Percentiles rank a stretch among this genome's conserved stretches.
Evolutionary conservation across 1,140 invertebrate genomes (phyloP).

Genomic region (Reticulitermes speratus): DNA sequence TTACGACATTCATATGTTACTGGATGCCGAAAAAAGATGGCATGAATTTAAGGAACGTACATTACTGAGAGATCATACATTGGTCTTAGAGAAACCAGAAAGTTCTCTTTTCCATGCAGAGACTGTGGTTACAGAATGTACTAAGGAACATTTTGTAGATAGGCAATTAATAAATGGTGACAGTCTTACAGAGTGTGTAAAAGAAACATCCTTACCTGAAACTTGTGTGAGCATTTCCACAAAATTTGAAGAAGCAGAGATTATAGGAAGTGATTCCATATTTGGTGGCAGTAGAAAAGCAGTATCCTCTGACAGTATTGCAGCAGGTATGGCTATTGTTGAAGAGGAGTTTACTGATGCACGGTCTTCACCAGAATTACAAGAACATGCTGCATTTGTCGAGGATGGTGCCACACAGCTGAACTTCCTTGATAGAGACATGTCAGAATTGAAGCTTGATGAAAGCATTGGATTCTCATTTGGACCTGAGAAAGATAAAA

Average conservation of each 20-base stretch:
- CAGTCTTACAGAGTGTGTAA: background rate
- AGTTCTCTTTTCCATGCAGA: background rate
- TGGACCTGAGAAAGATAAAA: background rate
- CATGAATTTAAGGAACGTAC: background rate
- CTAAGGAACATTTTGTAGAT: background rate
- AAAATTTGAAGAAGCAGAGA: conserved; percentile 5
- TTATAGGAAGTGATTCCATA: background rate
- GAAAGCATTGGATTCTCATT: background rate
- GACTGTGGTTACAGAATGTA: background rate
- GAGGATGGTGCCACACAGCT: background rate
- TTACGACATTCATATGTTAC: conserved; percentile 11
- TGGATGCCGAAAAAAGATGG: conserved; percentile 34
- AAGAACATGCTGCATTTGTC: background rate
- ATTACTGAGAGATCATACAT: background rate
- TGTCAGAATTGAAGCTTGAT: background rate
- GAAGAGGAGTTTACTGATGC: background rate
- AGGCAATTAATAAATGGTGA: background rate
- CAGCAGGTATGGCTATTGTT: too few relatives aligned
- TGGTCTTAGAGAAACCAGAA: background rate
- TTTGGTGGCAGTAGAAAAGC: background rate
- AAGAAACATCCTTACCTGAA: background rate
- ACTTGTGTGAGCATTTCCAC: background rate
- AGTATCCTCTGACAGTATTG: background rate
- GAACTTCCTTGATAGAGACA: background rate
- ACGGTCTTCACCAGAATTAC: background rate